These are phyloP conservation scores for Microcebus lehilahytsara DNA, from an alignment of 2,113 vertebrate species.

Conservation along the genomic window DNA sequence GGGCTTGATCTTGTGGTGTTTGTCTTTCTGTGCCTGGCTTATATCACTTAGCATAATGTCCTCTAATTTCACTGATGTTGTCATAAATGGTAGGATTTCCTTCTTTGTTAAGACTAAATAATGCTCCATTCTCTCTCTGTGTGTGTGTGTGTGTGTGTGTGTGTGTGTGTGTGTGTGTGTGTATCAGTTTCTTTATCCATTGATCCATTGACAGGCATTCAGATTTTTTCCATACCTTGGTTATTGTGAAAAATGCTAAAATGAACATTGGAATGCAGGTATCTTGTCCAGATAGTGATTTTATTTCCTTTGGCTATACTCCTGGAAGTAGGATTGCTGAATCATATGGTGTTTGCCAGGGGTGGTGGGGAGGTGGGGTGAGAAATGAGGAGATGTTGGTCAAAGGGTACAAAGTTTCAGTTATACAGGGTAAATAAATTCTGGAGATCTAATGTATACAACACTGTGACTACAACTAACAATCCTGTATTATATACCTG, in stretches of 20 bases:
- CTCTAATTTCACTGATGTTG: background rate
- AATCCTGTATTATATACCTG: no score
- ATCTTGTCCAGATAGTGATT: background rate
- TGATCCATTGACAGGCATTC: background rate
- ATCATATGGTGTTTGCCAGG: background rate
- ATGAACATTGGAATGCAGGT: background rate
- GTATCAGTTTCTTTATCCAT: background rate
- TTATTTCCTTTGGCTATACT: background rate
- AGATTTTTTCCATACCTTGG: background rate
- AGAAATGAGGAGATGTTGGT: no score
- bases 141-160: no score
- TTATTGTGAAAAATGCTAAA: background rate
- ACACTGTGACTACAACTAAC: no score
- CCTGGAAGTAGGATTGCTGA: background rate
- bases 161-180: no score
- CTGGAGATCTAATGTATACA: background rate
- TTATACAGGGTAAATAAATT: background rate
- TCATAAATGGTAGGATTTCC: background rate
- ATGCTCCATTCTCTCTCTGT: no score
- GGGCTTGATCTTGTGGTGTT: background rate
- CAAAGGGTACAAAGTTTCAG: background rate
- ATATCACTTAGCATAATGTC: background rate
- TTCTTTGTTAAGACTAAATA: background rate
- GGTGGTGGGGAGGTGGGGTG: accelerated
- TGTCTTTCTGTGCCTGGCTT: background rate